Evolutionary conservation across 2,888 invertebrate genomes (phyloP), one percentile per base, ranked within the genome.

Genomic region (Campoplex nolae): DNA sequence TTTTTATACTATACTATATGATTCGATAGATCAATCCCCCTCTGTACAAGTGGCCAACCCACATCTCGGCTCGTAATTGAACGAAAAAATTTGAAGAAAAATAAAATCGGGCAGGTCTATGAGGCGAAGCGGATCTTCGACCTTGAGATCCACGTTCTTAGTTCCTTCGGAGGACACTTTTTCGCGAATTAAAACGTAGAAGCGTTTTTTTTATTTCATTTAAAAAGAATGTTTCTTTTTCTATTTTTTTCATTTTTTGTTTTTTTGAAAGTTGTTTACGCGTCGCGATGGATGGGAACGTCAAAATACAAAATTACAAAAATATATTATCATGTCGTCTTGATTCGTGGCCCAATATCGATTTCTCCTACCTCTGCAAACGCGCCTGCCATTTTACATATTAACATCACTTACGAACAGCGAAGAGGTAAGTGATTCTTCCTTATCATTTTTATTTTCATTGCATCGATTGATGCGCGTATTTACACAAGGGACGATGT

Each of bases 291-390:
- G 42, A 76, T 38, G 89, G 88, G 88, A 81, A 51, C 88, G 80
- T 91, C 90, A 92, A 92, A 92, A 92, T 92, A 92, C 91, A 92
- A 92, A 92, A 92, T 92, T 92, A 92, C 92, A 92, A 92, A 92
- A 92, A 92, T 92, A 92, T 92, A 92, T 91, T 91, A 91, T 78
- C 51, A 23, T 65, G 71, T 84, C 75, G 68, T 76, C 85, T 90
- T 89, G 90, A 88, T 51, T 28, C 71, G 88, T 68, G 82, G 82
- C 89, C 90, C 90, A 87, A 88, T 68, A 84, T 88, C 88, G 88
- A 89, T 75, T 90, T 73, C 65, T 74, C 77, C 86, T 79, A 87
- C 62, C 74, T 83, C 78, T 84, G 32, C 71, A 84, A 83, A 90
- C 90, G 90, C 85, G 87, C 83, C 82, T 88, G 71, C 89, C 90